phyloP scores from a whole-genome alignment of 2,113 vertebrate genomes.

The Recurvirostra avosetta region DNA sequence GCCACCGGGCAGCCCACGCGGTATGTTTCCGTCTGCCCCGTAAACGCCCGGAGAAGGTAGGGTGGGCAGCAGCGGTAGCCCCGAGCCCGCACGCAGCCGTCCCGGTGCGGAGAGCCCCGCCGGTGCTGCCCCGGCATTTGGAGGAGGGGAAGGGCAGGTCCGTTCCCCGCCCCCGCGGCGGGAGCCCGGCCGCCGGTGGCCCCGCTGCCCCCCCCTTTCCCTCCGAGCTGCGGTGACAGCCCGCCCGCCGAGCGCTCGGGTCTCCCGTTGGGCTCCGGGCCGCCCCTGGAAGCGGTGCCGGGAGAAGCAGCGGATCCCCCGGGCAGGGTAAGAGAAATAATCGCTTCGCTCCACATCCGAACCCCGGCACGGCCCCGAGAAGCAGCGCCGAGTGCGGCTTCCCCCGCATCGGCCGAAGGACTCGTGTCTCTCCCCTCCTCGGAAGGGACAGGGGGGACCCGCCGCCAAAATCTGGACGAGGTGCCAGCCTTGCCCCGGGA shows the following conservation, averaged over 20 bases:
- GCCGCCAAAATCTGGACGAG: not conserved
- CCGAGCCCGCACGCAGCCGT: not conserved
- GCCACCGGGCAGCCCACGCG: not conserved
- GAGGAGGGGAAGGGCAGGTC: not conserved
- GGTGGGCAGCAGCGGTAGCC: not conserved
- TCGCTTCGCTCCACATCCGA: not conserved
- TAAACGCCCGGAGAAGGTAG: not conserved
- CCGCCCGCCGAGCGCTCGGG: not conserved
- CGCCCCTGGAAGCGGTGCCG: not conserved
- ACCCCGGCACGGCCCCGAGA: not conserved
- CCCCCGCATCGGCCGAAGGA: not conserved
- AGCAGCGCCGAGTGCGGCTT: not conserved
- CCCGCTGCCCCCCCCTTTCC: not conserved
- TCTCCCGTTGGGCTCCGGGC: not conserved
- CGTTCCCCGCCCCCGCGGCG: not conserved
- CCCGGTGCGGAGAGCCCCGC: not conserved
- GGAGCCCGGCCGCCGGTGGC: not conserved
- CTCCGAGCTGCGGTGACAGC: not conserved
- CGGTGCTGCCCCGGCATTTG: not conserved
- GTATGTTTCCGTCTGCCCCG: not conserved
- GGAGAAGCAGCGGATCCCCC: not conserved
- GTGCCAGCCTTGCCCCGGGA: not conserved
- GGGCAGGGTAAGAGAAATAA: conserved; percentile 44
- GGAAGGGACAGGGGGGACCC: not conserved
- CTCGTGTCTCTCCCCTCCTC: not conserved